Percentiles rank a stretch among this genome's conserved stretches.
phyloP scores from a whole-genome alignment of 1,140 invertebrate species.

The Liolophura sinensis region DNA sequence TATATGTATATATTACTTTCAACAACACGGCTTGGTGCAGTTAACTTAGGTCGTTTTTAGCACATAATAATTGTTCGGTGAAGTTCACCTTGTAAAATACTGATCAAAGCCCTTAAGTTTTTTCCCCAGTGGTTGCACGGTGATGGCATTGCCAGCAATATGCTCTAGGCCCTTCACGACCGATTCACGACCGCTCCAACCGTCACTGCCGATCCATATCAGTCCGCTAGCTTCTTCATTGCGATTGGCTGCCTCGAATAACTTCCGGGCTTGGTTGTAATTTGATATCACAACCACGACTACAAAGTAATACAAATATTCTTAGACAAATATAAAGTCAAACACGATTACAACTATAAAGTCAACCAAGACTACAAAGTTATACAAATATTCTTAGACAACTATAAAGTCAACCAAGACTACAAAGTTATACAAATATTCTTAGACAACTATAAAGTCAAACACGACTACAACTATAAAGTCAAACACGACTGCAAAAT shows the following conservation, averaged over 20 bases:
- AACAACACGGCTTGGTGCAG: too few relatives aligned
- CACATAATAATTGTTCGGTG: neutral
- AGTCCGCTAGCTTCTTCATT: constrained; percentile 53
- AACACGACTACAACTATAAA: too few relatives aligned
- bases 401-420: too few relatives aligned
- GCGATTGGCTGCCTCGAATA: constrained; percentile 58
- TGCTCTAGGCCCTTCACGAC: constrained; percentile 69
- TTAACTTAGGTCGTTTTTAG: too few relatives aligned
- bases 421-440: too few relatives aligned
- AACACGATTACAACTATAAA: too few relatives aligned
- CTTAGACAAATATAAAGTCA: too few relatives aligned
- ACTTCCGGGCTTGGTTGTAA: constrained; percentile 69
- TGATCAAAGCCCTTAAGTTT: constrained; percentile 58
- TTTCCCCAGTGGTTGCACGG: constrained; percentile 65
- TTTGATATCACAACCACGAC: constrained; percentile 66
- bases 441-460: too few relatives aligned
- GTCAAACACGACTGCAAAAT: too few relatives aligned
- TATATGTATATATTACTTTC: too few relatives aligned
- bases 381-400: too few relatives aligned
- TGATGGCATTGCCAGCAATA: constrained; percentile 74
- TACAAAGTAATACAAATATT: constrained; percentile 33
- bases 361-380: too few relatives aligned
- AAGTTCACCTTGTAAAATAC: constrained; percentile 23
- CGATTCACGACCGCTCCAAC: constrained; percentile 74
- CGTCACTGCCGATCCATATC: constrained; percentile 75